Conservation (phyloP, 2,113 vertebrate genomes). For the Dasyurus viverrinus region DNA sequence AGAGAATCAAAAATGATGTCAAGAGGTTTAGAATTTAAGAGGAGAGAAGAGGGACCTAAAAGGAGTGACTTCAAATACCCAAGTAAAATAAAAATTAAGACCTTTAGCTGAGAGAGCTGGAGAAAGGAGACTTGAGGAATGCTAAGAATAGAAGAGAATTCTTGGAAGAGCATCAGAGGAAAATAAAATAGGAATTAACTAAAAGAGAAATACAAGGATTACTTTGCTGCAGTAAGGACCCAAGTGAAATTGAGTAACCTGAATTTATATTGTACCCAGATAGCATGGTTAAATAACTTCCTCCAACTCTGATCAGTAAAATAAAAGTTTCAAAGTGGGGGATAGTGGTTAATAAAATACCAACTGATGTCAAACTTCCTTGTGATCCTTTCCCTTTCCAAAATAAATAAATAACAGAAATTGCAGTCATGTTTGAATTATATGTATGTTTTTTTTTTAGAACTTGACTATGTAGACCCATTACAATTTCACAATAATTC, state of each 20-base stretch:
- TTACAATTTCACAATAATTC: conserved; percentile 13
- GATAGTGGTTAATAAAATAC: neutral
- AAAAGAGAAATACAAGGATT: neutral
- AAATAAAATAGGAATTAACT: neutral
- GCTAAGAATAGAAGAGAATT: neutral
- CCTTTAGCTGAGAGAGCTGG: neutral
- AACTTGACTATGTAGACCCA: conserved; percentile 9
- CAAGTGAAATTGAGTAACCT: neutral
- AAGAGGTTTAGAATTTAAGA: neutral
- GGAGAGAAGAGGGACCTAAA: neutral
- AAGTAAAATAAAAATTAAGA: neutral
- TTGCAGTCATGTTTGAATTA: neutral
- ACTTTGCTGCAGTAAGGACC: neutral
- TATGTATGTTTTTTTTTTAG: conserved; percentile 47
- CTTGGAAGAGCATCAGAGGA: neutral
- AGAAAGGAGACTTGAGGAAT: neutral
- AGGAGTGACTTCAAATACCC: neutral
- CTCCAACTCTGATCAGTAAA: neutral
- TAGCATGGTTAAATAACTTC: neutral
- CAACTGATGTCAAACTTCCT: neutral
- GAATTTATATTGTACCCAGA: neutral
- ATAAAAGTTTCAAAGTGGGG: neutral
- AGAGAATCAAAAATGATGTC: neutral
- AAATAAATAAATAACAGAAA: neutral
- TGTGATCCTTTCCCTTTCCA: conserved; percentile 13